Base-by-base conservation (phyloP, 2,797 vertebrate species). In the Melanotaenia nigrans region DNA sequence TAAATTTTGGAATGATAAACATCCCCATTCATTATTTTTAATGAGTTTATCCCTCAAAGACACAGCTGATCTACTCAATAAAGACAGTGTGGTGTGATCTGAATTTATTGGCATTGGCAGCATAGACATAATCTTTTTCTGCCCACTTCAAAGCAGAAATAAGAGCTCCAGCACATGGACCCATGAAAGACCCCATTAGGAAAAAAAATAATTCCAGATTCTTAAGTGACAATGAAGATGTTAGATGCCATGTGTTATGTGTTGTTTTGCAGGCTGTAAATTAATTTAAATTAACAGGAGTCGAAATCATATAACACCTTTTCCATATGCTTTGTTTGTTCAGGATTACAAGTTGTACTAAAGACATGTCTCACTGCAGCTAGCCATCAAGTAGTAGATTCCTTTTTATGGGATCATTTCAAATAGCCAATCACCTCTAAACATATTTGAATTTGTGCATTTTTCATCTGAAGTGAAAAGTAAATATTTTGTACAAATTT, bases 21-120 rank as follows among this genome's bases (percentile, higher is more conserved):
- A 9, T 25, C 14, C 3, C n/a, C 18, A 6, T 38, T 57, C 20
- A 22, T 62, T 53, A 7, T 69, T 73, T 35, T 24, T 56, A 22
- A 55, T 60, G 12, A 30, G 36, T 64, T 59, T 54, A 61, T 47
- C 42, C 51, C n/a, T 51, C 33, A 22, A 36, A 59, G 56, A 67
- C 47, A 59, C 53, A n/a, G 35, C 42, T 62, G 22, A 63, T 55
- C 55, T 63, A n/a, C 25, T 40, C 25, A 24, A 65, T 38, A 0
- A 11, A 22, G 24, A 20, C 20, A 12, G 20, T 30, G 49, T 25
- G 33, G 14, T 24, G 20, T 20, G 11, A 56, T 61, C 12, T 65
- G 8, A 49, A 55, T 60, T 55, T 38, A 57, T 33, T 36, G 14
- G n/a, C 9, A 70, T 40, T 33, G 62, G 14, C 25, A 65, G 33